Evolutionary conservation across 92 coral and sea anemone species (phyloP), one percentile per base, ranked within the genome.

Genomic region (Umimayanthus chanpuru): DNA sequence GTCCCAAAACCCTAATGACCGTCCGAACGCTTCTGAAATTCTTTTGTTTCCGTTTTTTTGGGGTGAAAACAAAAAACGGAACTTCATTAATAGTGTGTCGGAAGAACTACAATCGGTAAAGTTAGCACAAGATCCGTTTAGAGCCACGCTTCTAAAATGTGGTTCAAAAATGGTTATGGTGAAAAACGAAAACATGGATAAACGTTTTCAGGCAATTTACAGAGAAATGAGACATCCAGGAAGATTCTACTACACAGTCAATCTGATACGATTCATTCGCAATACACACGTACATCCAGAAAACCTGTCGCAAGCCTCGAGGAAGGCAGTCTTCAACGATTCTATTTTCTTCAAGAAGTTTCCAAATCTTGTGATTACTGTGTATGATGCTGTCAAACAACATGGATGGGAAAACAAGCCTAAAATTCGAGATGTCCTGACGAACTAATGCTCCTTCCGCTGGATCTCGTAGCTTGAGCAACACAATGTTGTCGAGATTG

Each of bases 181-280:
- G n/a, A n/a, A n/a, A n/a, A n/a, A n/a, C n/a, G n/a, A 16, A 73
- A 0, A 16, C 77, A 30, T 44, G 77, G 14, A 73, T 65, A 73
- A 28, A 8, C 21, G 39, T 73, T 20, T 28, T 73, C 77, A 16
- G 4, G 14, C 6, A 73, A 26, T 43, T 21, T 74, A 9, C 36
- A 2, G 36, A 0, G 89, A 86, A 77, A 78, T 90, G 91, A 81
- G 77, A 2, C 58, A 75, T 8, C 20, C 64, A 20, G 0, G n/a
- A 9, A 50, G 76, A 41, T 5, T 0, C 7, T 92, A 92, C 71
- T 7, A 70, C 16, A 88, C 89, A n/a, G 86, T 88, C 0, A 85
- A 90, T 40, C 90, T 92, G 9, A 82, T 92, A 40, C 77, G 94
- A 38, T 92, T 92, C 55, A 88, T 92, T 7, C 76, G 94, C 15